These are phyloP conservation scores for Corythoichthys intestinalis DNA, from an alignment of 2,113 vertebrate species.

Conservation along the genomic window DNA sequence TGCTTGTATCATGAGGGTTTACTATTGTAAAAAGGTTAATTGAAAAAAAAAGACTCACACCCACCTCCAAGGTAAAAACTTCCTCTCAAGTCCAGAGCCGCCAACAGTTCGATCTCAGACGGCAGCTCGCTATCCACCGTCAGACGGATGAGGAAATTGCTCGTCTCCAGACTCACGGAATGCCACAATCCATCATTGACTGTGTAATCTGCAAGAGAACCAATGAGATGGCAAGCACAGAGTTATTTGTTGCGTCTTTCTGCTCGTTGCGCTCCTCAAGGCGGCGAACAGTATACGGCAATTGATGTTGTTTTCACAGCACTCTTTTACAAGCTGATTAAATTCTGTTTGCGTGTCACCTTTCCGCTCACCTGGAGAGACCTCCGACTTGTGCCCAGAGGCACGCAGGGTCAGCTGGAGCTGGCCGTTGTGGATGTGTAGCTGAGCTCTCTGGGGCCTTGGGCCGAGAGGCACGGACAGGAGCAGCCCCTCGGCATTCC, in stretches of 20 bases:
- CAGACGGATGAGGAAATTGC: constrained; percentile 80
- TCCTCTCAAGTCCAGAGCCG: constrained; percentile 78
- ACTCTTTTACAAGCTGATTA: neutral
- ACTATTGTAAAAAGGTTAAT: no score
- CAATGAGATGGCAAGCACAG: neutral
- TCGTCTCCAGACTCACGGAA: constrained; percentile 79
- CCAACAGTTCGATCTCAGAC: constrained; percentile 74
- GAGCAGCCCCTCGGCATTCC: constrained; percentile 88
- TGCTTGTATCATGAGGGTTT: no score
- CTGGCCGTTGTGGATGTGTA: constrained; percentile 76
- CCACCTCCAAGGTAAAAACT: constrained; percentile 90
- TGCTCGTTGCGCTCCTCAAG: neutral
- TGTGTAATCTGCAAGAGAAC: constrained; percentile 70
- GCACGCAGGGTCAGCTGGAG: constrained; percentile 78
- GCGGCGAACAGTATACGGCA: neutral
- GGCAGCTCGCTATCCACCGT: constrained; percentile 80
- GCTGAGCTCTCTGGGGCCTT: constrained; percentile 74
- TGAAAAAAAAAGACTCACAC: constrained; percentile 7
- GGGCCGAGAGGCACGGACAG: constrained; percentile 77
- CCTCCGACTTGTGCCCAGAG: constrained; percentile 69
- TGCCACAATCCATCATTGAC: constrained; percentile 94
- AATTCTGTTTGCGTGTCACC: neutral
- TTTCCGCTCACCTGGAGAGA: constrained; percentile 75
- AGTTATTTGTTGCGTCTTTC: neutral
- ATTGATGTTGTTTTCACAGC: neutral